A percentile compares a stretch with the other conserved stretches of the same genome.
Conservation (phyloP, 2,797 vertebrate genomes). For the Dipus sagitta region DNA sequence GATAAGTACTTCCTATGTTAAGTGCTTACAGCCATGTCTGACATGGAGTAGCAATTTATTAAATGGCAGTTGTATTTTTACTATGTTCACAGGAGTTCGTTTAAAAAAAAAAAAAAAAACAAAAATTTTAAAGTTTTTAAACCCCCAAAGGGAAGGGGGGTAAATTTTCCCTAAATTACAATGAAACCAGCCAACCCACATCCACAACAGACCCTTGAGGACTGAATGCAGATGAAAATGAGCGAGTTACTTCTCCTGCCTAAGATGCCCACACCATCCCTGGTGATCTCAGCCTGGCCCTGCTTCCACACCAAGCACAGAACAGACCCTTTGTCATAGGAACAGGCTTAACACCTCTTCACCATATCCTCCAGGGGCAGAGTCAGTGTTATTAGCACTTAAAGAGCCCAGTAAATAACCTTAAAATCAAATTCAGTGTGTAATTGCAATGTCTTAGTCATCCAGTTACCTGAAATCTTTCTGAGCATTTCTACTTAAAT, state of each 20-base stretch:
- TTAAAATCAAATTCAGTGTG: background rate
- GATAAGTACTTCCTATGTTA: too few relatives aligned
- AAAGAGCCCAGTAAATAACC: background rate
- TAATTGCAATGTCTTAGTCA: background rate
- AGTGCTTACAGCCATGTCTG: background rate
- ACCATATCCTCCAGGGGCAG: background rate
- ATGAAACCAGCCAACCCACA: background rate
- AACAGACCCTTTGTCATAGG: background rate
- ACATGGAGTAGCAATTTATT: background rate
- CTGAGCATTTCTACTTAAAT: background rate
- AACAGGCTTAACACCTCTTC: background rate
- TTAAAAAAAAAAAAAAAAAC: background rate
- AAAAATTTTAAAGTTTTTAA: too few relatives aligned
- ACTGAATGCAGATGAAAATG: background rate
- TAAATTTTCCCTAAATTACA: too few relatives aligned
- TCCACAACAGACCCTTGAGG: background rate
- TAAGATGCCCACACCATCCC: background rate
- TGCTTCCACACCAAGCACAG: background rate
- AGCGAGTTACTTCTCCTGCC: background rate
- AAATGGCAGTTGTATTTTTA: background rate
- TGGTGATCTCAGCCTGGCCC: background rate
- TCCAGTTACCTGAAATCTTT: background rate
- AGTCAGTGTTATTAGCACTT: background rate
- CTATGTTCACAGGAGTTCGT: background rate
- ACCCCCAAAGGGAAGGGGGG: too few relatives aligned